These are phyloP conservation scores for Cryptotis parvus DNA, from an alignment of 2,113 vertebrate species.

Conservation along the genomic window DNA sequence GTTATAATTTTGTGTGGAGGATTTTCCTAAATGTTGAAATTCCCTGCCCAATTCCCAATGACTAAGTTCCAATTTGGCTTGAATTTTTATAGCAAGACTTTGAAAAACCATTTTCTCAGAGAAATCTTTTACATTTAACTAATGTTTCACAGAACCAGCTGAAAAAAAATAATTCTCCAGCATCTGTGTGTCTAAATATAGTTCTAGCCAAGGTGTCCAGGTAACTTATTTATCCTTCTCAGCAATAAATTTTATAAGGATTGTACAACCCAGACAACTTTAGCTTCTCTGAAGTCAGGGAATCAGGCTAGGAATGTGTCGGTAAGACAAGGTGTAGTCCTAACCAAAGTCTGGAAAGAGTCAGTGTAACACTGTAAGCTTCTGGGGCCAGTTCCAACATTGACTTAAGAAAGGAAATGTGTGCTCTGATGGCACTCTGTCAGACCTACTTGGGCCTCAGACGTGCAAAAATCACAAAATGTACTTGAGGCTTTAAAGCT, in stretches of 20 bases:
- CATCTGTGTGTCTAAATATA: not conserved
- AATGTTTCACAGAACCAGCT: slow-evolving; percentile 29
- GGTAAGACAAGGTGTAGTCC: not conserved
- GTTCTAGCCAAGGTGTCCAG: not conserved
- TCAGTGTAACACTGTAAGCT: slow-evolving; percentile 42
- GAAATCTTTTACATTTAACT: slow-evolving; percentile 49
- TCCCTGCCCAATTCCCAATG: slow-evolving; percentile 50
- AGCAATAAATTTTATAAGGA: slow-evolving; percentile 32
- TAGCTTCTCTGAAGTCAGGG: not conserved
- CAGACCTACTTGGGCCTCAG: slow-evolving; percentile 64
- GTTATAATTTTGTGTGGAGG: slow-evolving; percentile 71
- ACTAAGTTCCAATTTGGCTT: slow-evolving; percentile 70
- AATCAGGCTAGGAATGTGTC: slow-evolving; percentile 52
- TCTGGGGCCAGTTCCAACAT: slow-evolving; percentile 39
- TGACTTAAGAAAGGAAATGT: slow-evolving; percentile 77
- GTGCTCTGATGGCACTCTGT: slow-evolving; percentile 43
- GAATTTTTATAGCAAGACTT: slow-evolving; percentile 51
- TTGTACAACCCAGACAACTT: slow-evolving; percentile 29
- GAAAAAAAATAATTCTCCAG: not conserved
- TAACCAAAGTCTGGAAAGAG: slow-evolving; percentile 69
- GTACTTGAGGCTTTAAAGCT: slow-evolving; percentile 52
- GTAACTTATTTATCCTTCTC: not conserved
- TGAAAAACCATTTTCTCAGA: slow-evolving; percentile 59
- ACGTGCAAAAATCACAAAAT: slow-evolving; percentile 67
- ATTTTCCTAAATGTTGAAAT: slow-evolving; percentile 82